Evolutionary conservation across 2,797 vertebrate genomes (phyloP).

Genomic region (Lagorchestes hirsutus): DNA sequence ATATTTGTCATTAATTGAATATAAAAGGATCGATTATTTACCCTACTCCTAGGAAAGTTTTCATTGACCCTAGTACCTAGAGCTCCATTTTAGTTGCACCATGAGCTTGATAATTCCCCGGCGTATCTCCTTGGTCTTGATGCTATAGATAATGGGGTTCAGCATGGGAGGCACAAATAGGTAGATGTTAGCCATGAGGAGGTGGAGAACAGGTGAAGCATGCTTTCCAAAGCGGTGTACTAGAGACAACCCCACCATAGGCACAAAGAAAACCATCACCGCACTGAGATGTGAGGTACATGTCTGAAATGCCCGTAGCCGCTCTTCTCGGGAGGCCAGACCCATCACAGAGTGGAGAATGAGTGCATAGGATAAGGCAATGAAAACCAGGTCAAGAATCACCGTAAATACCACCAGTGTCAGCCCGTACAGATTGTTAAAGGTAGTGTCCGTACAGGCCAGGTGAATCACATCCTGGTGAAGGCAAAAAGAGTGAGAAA

Average conservation of each 20-base stretch:
- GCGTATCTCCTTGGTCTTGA: constrained; percentile 13
- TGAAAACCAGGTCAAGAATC: constrained; percentile 64
- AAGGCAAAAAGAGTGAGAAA: constrained; percentile 83
- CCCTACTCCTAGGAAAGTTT: neutral
- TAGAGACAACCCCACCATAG: constrained; percentile 39
- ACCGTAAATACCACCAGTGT: constrained; percentile 64
- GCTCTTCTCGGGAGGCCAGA: constrained; percentile 69
- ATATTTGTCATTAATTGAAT: neutral
- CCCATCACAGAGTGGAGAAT: constrained; percentile 58
- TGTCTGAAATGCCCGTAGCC: constrained; percentile 26
- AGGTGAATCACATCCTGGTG: constrained; percentile 80
- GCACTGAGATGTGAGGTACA: constrained; percentile 52
- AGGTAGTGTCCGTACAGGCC: constrained; percentile 78
- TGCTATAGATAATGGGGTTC: constrained; percentile 48
- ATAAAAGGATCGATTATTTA: neutral
- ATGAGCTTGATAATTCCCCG: neutral
- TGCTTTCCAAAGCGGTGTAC: constrained; percentile 42
- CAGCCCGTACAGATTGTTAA: constrained; percentile 75
- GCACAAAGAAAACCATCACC: constrained; percentile 36
- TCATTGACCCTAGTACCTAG: neutral
- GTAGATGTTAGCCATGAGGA: constrained; percentile 8
- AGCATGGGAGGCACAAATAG: constrained; percentile 48
- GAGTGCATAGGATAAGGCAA: constrained; percentile 43
- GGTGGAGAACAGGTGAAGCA: neutral
- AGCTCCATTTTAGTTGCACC: neutral